Conservation (phyloP, 2,888 invertebrate species). For the Podotricha telesiphe region DNA sequence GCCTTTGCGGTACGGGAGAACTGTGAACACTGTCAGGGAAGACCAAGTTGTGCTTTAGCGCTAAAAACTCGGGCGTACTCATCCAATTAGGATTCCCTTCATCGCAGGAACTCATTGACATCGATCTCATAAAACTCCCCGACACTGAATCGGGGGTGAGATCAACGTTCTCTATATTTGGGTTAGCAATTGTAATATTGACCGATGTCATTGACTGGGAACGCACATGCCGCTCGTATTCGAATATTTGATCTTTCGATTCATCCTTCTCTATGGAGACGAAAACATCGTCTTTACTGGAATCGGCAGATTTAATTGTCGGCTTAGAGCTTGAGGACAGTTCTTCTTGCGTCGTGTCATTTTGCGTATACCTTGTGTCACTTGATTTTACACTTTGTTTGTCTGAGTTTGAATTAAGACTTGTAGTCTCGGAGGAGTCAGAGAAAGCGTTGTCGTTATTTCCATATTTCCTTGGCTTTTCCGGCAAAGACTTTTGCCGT, state of each 20-base stretch:
- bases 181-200: slow-evolving; percentile 88
- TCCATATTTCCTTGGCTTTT: slow-evolving; percentile 61
- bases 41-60: slow-evolving; percentile 90
- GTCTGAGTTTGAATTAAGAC: slow-evolving; percentile 79
- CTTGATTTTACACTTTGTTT: slow-evolving; percentile 78
- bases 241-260: slow-evolving; percentile 67
- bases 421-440: slow-evolving; percentile 81
- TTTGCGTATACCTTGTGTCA: slow-evolving; percentile 71
- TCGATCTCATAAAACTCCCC: slow-evolving; percentile 83
- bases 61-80: slow-evolving; percentile 90
- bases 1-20: slow-evolving; percentile 88
- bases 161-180: slow-evolving; percentile 88
- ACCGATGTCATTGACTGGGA: slow-evolving; percentile 86
- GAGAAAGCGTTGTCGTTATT: slow-evolving; percentile 76
- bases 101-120: slow-evolving; percentile 86
- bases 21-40: slow-evolving; percentile 92
- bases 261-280: slow-evolving; percentile 72
- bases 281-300: slow-evolving; percentile 68
- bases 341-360: slow-evolving; percentile 73
- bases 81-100: slow-evolving; percentile 91
- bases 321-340: slow-evolving; percentile 72
- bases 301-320: slow-evolving; percentile 69
- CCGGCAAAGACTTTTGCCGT: slow-evolving; percentile 52
- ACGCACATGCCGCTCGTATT: slow-evolving; percentile 75
- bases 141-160: slow-evolving; percentile 86